Conservation (phyloP, 1,140 invertebrate genomes). For the Drosophila subpulchrella region DNA sequence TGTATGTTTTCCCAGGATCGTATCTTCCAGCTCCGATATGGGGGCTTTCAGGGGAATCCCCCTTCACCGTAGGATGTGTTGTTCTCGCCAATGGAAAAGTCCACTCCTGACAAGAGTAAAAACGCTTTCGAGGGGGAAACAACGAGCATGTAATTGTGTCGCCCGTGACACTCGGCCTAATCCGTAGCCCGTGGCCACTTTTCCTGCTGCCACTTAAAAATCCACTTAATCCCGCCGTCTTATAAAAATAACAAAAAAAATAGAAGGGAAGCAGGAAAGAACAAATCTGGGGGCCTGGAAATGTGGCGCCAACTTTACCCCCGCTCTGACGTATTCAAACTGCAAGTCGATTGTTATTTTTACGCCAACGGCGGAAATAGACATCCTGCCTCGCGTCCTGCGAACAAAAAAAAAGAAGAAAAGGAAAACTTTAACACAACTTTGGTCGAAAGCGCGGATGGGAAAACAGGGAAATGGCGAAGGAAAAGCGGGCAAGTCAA, state of each 20-base stretch:
- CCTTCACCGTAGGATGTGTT: constrained; percentile 71
- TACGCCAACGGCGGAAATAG: constrained; percentile 76
- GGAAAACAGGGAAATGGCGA: constrained; percentile 19
- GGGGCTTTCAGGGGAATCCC: not conserved
- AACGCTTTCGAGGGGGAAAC: constrained; percentile 23
- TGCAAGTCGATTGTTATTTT: constrained; percentile 83
- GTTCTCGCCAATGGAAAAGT: constrained; percentile 48
- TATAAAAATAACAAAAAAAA: constrained; percentile 49
- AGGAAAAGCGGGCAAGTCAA: constrained; percentile 37
- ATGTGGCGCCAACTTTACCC: constrained; percentile 13
- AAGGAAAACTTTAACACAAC: constrained; percentile 68
- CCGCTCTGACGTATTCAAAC: constrained; percentile 73
- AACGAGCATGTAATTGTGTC: constrained; percentile 79
- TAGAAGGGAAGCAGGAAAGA: constrained; percentile 12
- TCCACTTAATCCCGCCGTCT: constrained; percentile 77
- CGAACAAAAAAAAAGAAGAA: constrained; percentile 11
- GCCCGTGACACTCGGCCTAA: constrained; percentile 53
- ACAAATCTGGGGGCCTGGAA: constrained; percentile 12
- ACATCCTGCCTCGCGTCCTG: constrained; percentile 49
- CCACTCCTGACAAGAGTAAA: constrained; percentile 60
- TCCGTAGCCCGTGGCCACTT: constrained; percentile 74
- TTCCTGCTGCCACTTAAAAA: constrained; percentile 81
- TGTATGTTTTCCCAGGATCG: not conserved
- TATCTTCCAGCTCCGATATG: not conserved
- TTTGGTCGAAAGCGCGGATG: constrained; percentile 54